Percentiles rank a stretch among this genome's conserved stretches.
Conservation (phyloP, 2,888 invertebrate species). For the Tipula unca region DNA sequence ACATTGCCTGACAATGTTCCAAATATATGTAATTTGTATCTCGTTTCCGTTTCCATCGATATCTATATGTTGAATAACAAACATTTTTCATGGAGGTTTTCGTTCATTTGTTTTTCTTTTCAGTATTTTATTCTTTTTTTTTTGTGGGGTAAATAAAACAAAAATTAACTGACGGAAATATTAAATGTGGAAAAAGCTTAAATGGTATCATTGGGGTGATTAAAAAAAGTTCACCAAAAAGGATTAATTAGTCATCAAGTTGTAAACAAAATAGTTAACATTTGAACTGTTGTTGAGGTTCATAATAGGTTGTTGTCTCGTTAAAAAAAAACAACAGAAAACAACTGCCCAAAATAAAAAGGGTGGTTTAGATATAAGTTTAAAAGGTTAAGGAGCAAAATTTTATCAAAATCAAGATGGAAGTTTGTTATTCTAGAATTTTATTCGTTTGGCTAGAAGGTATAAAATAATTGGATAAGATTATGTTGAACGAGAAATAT, state of each 20-base stretch:
- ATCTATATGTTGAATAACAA: background rate
- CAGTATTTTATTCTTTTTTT: background rate
- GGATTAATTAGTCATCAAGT: background rate
- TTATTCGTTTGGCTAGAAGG: too few species aligned
- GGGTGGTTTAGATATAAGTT: background rate
- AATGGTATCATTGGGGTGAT: background rate
- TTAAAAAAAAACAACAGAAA: background rate
- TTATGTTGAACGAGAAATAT: too few species aligned
- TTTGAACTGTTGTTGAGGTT: background rate
- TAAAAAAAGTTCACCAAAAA: background rate
- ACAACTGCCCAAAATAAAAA: background rate
- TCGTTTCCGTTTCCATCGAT: background rate
- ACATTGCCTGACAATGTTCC: background rate
- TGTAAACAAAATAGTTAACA: background rate
- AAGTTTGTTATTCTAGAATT: too few species aligned
- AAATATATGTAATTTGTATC: background rate
- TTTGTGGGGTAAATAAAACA: background rate
- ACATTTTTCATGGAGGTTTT: background rate
- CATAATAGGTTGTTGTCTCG: background rate
- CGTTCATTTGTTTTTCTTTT: background rate
- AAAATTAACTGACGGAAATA: slow-evolving; percentile 8
- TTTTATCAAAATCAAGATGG: too few species aligned
- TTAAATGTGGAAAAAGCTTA: background rate
- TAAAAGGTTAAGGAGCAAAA: background rate
- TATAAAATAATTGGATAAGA: too few species aligned